phyloP scores from a whole-genome alignment of 2,888 invertebrate species.

The Neoscelio sp. region DNA sequence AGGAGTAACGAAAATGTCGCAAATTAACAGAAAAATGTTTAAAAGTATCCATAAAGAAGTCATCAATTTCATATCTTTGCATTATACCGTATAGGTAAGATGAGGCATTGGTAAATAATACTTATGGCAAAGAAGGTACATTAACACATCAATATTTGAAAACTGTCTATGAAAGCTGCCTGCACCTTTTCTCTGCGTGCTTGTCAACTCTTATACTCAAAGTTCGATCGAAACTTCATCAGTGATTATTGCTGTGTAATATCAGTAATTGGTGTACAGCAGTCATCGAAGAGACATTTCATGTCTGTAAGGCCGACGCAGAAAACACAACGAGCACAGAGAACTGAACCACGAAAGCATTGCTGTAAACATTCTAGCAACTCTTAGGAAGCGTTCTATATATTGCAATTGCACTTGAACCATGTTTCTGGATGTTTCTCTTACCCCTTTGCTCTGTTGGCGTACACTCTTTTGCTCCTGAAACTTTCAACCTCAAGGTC shows the following conservation, averaged over 20 bases:
- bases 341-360: slow-evolving; percentile 70
- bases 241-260: slow-evolving; percentile 38
- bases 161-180: no score
- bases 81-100: no score
- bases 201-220: no score
- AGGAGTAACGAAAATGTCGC: no score
- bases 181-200: no score
- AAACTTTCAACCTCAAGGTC: slow-evolving; percentile 38
- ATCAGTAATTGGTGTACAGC: slow-evolving; percentile 56
- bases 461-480: slow-evolving; percentile 24
- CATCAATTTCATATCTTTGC: no score
- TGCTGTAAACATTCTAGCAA: slow-evolving; percentile 71
- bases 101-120: no score
- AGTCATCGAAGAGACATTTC: slow-evolving; percentile 57
- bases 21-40: no score
- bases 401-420: slow-evolving; percentile 54
- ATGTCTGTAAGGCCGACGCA: slow-evolving; percentile 47
- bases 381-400: slow-evolving; percentile 61
- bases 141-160: no score
- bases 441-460: slow-evolving; percentile 38
- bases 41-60: no score
- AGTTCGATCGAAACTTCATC: slow-evolving; percentile 22
- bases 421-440: slow-evolving; percentile 58
- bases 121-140: no score
- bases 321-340: slow-evolving; percentile 37